Base-by-base conservation (phyloP, 1,140 invertebrate genomes). In the Pinna nobilis region DNA sequence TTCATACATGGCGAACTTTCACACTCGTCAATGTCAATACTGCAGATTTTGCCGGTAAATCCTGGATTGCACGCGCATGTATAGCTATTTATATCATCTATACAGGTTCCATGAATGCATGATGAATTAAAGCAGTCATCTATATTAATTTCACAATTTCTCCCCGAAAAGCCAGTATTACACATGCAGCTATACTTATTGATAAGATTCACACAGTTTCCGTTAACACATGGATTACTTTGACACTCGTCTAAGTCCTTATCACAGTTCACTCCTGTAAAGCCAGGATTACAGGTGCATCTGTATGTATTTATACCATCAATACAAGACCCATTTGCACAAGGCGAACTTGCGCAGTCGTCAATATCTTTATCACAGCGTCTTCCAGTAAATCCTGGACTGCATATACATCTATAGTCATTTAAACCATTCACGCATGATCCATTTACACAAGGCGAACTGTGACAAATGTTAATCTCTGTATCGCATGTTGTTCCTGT, bases 161-260 rank as follows among this genome's bases (percentile, higher is more conserved):
- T 13, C 23, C 53, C 53, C 18, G 53, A 33, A 20, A 33, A 57
- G 7, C 53, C 53, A 3, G 28, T n/a, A 13, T 57, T 18, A 32
- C 53, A 57, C 5, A 33, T 15, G 7, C 53, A 57, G 20, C 15
- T 57, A 20, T 33, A 57, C 32, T 33, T 13, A 57, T 57, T 57
- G 13, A 57, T 0, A 33, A 33, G 30, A 33, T 57, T 33, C n/a
- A n/a, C 18, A 57, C 53, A 57, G 32, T 18, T 33, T 32, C 53
- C 53, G 37, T 57, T 15, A 5, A 57, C 37, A 33, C 53, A 57
- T 32, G 53, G 53, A n/a, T 30, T 33, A 57, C 53, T 57, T 32
- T 57, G 53, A 32, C 53, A 57, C 9, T 57, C 53, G 32, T 57
- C 30, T 3, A 57, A 33, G 4, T 57, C 53, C 92, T 32, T 66